Evolutionary conservation across 1,140 invertebrate species (phyloP), one percentile per base, ranked within the genome.

Genomic region (Drosophila cardini): DNA sequence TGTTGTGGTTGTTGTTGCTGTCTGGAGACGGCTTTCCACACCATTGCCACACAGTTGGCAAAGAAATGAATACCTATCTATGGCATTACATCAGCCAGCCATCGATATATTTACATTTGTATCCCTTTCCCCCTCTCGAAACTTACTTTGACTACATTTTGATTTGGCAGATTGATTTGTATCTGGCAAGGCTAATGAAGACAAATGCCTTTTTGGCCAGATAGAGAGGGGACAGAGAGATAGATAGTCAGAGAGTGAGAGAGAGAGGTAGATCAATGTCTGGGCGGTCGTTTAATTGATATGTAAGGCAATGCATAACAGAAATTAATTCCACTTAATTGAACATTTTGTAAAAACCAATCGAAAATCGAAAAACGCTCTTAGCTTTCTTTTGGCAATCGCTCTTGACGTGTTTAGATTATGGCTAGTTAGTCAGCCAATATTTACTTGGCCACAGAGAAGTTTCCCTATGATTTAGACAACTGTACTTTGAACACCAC

Each of bases 41-140:
- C 73, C 62, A 71, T 80, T 80, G 78, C 72, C 79, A 82, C 75
- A 82, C 74, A 78, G 75, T 83, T 78, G 80, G 80, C 80, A 83
- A 83, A 83, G 81, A 74, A 65, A 67, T 72, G 62, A 80, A 74
- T 65, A 72, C 46, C 72, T 84, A 83, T 83, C 80, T 62, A 43
- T 15, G 42, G 80, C 80, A 69, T 84, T 84, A 84, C 80, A 84
- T 84, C 80, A 84, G 72, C 58, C 45, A 48, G 18, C 38, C 34
- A 50, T 64, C 67, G 80, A 72, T 40, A 71, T 38, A 63, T 83
- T 83, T 83, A 79, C 67, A 80, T 83, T 55, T 62, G 15, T 55
- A n/a, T 40, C 10, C 15, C 10, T 5, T 5, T 3, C 4, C 30
- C 30, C 45, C 42, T n/a, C 26, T 52, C 18, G 50, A 13, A 32